A percentile compares a stretch with the other conserved stretches of the same genome.
These are phyloP conservation scores for Heterohyrax brucei DNA, from an alignment of 2,797 vertebrate genomes.

Conservation along the genomic window DNA sequence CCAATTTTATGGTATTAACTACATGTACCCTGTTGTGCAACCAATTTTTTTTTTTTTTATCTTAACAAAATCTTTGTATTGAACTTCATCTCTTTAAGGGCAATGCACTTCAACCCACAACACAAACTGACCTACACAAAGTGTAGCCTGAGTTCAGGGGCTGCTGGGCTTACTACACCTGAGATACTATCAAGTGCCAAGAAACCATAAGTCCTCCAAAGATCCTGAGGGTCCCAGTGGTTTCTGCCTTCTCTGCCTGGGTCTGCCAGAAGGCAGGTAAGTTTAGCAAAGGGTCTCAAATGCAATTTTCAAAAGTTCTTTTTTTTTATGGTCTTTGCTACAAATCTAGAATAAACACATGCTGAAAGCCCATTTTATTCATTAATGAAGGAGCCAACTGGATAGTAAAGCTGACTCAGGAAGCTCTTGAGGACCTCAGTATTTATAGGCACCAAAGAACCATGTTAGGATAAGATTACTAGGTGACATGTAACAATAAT, in stretches of 20 bases:
- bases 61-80: no score
- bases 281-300: neutral
- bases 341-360: neutral
- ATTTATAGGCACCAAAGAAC: neutral
- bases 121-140: neutral
- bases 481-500: no score
- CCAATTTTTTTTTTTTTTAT: no score
- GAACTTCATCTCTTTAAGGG: no score
- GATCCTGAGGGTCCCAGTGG: fast-evolving
- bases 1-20: no score
- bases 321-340: neutral
- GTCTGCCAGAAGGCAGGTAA: neutral
- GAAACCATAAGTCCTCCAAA: neutral
- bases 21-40: no score
- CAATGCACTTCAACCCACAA: no score
- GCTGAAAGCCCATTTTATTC: neutral
- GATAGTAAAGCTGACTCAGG: neutral
- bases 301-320: neutral
- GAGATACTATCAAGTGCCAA: fast-evolving
- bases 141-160: neutral
- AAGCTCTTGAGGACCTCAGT: neutral
- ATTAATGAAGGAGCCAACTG: fast-evolving
- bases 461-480: fast-evolving
- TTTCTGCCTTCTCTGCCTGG: neutral
- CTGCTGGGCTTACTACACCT: neutral